A percentile compares a stretch with the other conserved stretches of the same genome.
Evolutionary conservation across 2,888 invertebrate species (phyloP).

Genomic region (Drosophila subsilvestris): DNA sequence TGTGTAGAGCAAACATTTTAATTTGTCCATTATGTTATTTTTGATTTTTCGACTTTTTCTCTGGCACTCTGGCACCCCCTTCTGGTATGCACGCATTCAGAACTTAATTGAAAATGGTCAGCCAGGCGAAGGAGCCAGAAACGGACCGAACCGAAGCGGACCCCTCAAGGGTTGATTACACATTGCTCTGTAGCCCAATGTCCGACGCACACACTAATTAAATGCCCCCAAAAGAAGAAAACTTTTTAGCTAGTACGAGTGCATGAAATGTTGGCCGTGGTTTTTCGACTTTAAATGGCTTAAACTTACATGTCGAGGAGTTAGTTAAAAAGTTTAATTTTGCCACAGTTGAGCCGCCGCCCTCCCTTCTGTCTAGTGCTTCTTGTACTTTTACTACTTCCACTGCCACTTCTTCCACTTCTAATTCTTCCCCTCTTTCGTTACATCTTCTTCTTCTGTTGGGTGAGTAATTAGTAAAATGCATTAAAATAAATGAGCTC

Average conservation of each 20-base stretch:
- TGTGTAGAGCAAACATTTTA: conserved; percentile 64
- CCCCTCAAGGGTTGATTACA: conserved; percentile 54
- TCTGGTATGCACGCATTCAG: conserved; percentile 18
- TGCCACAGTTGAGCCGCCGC: not conserved
- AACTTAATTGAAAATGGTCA: conserved; percentile 66
- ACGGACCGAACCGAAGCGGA: no score
- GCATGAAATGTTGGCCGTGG: conserved; percentile 62
- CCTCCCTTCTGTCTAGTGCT: conserved; percentile 23
- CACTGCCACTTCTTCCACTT: conserved; percentile 43
- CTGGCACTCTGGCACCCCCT: conserved; percentile 17
- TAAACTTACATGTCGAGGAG: conserved; percentile 57
- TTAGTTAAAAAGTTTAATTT: conserved; percentile 72
- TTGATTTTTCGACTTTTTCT: conserved; percentile 64
- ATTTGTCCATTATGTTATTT: conserved; percentile 70
- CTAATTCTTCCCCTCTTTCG: conserved; percentile 15
- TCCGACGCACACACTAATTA: conserved; percentile 54
- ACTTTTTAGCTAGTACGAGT: conserved; percentile 49
- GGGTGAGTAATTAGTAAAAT: conserved; percentile 70
- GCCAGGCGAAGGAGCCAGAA: conserved; percentile 21
- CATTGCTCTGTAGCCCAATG: conserved; percentile 23
- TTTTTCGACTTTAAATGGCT: conserved; percentile 60
- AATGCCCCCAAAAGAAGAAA: conserved; percentile 45
- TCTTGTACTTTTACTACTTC: conserved; percentile 35
- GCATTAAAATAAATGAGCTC: conserved; percentile 72
- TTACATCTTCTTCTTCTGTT: conserved; percentile 20